Evolutionary conservation across 2,888 invertebrate genomes (phyloP).

Genomic region (Leptinotarsa juncta): DNA sequence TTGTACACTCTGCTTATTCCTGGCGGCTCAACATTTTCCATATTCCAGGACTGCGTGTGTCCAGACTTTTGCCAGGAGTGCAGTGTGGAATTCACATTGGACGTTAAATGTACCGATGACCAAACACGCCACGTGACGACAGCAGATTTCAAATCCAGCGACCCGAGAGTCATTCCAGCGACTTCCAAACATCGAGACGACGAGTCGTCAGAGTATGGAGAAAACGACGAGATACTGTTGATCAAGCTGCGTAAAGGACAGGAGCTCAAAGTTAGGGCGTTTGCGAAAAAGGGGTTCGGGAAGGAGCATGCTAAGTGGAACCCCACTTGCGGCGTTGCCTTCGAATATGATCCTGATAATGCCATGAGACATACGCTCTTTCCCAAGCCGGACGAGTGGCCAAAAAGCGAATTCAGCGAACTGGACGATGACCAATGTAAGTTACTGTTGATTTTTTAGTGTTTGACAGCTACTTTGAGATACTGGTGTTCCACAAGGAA

Average conservation of each 20-base stretch:
- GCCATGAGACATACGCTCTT: constrained; percentile 93
- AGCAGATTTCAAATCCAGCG: constrained; percentile 93
- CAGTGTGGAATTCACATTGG: constrained; percentile 96
- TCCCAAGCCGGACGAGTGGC: constrained; percentile 99
- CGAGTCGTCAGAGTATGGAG: constrained; percentile 93
- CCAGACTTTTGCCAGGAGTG: constrained; percentile 98
- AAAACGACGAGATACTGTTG: constrained; percentile 87
- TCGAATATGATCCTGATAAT: constrained; percentile 99
- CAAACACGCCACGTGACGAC: constrained; percentile 96
- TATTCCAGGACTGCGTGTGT: constrained; percentile 91
- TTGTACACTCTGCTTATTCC: not conserved
- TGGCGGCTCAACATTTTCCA: not conserved
- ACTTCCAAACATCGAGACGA: constrained; percentile 93
- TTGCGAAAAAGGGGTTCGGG: constrained; percentile 94
- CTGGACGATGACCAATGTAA: constrained; percentile 89
- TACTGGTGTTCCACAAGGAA: not conserved
- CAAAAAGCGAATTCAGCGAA: constrained; percentile 96
- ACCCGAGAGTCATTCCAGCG: constrained; percentile 91
- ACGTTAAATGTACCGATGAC: constrained; percentile 95
- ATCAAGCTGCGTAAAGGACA: constrained; percentile 86
- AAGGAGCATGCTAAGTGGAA: constrained; percentile 99
- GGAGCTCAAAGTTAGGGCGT: constrained; percentile 90
- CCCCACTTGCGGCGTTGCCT: constrained; percentile 97
- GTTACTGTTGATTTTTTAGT: constrained; percentile 47
- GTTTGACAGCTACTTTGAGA: not conserved